Conservation (phyloP, 2,797 vertebrate genomes). For the Molossus alvarezi region DNA sequence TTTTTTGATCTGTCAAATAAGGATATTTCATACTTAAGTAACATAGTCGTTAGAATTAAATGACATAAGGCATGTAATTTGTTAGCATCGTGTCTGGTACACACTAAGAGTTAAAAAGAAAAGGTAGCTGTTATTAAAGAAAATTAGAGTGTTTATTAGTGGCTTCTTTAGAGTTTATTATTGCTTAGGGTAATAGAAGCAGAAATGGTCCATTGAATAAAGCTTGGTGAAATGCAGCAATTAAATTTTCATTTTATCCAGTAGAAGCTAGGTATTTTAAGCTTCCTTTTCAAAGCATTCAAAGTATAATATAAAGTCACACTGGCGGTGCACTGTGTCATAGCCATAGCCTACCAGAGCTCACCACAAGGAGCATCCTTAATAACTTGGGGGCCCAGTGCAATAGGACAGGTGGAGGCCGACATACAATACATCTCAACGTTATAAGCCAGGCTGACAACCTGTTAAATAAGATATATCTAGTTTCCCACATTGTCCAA, state of each 20-base stretch:
- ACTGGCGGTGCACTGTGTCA: not conserved
- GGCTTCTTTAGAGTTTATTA: constrained; percentile 70
- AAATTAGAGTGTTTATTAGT: constrained; percentile 50
- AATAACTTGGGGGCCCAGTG: not conserved
- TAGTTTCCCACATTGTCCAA: not conserved
- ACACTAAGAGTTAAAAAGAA: not conserved
- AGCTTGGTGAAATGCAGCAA: constrained; percentile 45
- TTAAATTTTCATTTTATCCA: constrained; percentile 67
- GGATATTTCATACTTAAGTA: not conserved
- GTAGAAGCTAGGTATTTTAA: constrained; percentile 30
- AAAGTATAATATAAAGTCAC: not conserved
- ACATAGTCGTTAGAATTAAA: not conserved
- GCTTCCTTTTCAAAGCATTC: not conserved
- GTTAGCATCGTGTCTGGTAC: not conserved
- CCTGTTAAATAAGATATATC: constrained; percentile 17
- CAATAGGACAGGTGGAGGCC: not conserved
- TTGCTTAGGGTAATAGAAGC: constrained; percentile 48
- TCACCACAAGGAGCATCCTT: not conserved
- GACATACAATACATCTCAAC: not conserved
- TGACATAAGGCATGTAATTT: not conserved
- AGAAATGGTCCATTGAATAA: constrained; percentile 55
- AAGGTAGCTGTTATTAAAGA: constrained; percentile 57
- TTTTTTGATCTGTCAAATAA: constrained; percentile 38
- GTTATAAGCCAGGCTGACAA: not conserved
- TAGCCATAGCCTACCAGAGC: not conserved